Percentiles rank a stretch among this genome's conserved stretches.
phyloP scores from a whole-genome alignment of 1,140 invertebrate species.

The Hylyphantes graminicola region DNA sequence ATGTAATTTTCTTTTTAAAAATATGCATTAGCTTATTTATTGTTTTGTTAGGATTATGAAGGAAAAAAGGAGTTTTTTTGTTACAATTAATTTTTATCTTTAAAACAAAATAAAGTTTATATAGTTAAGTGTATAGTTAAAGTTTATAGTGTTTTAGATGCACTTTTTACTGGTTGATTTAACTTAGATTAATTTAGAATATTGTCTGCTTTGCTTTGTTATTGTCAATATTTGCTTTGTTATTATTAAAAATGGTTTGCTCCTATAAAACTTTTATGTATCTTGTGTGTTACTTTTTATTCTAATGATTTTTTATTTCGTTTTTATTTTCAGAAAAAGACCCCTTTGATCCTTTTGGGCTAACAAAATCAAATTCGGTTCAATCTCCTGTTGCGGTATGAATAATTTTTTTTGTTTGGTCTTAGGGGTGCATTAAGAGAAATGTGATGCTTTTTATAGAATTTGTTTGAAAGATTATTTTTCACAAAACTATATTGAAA shows the following conservation, averaged over 20 bases:
- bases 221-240: not conserved
- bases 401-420: not conserved
- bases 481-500: no score
- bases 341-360: conserved; percentile 73
- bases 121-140: no score
- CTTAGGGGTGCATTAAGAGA: no score
- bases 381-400: conserved; percentile 47
- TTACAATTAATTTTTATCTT: no score
- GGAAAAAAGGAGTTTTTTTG: no score
- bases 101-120: no score
- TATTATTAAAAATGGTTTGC: not conserved
- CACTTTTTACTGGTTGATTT: no score
- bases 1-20: no score
- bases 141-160: no score
- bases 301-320: not conserved
- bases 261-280: not conserved
- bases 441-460: not conserved
- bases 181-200: not conserved
- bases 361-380: conserved; percentile 43
- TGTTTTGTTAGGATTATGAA: no score
- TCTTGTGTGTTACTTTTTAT: not conserved
- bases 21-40: no score
- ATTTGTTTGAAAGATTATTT: not conserved
- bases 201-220: not conserved
- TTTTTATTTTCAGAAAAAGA: conserved; percentile 70